These are phyloP conservation scores for Xenotilapia flavipinnis DNA, from an alignment of 2,113 vertebrate species.

Conservation along the genomic window DNA sequence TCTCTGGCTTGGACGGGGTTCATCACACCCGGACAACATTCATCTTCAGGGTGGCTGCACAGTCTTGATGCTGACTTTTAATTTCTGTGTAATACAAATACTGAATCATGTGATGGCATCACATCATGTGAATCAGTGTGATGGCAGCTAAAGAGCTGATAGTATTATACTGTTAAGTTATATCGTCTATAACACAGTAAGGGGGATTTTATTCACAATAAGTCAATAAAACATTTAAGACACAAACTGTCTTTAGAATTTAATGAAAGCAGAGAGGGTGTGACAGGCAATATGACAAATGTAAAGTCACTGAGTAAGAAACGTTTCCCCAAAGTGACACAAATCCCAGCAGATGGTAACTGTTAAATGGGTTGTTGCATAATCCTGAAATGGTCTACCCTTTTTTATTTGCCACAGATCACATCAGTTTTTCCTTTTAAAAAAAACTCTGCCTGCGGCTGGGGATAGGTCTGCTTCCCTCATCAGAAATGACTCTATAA, in stretches of 20 bases:
- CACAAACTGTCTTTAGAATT: background rate
- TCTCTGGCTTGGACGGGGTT: background rate
- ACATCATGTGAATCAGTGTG: background rate
- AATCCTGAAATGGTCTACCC: background rate
- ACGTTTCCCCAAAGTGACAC: background rate
- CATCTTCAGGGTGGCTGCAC: background rate
- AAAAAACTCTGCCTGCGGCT: background rate
- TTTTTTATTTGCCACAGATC: background rate
- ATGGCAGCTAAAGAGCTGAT: background rate
- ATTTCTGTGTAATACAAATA: background rate
- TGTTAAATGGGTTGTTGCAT: background rate
- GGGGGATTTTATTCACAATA: background rate
- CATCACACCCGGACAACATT: background rate
- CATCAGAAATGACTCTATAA: background rate
- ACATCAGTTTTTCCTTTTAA: background rate
- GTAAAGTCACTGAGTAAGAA: background rate
- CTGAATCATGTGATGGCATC: background rate
- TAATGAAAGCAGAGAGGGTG: background rate
- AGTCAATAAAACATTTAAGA: background rate
- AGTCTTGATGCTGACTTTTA: background rate
- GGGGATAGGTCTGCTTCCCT: background rate
- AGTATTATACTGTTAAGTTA: background rate
- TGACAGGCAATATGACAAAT: background rate
- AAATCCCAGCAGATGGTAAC: slow-evolving; percentile 12
- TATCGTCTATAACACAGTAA: background rate